phyloP scores from a whole-genome alignment of 2,888 invertebrate species.

The Macrosiphum euphorbiae region DNA sequence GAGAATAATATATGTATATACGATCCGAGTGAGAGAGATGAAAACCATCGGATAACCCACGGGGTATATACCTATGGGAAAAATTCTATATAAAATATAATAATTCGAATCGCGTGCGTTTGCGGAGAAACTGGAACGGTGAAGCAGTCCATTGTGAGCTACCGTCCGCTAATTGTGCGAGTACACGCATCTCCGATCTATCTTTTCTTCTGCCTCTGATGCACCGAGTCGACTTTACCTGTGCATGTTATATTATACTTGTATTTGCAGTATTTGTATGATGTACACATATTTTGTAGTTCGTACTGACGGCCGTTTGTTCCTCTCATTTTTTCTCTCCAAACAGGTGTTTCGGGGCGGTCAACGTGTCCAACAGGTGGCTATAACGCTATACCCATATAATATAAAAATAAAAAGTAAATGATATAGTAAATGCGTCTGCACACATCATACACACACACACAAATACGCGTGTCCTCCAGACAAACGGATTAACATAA shows the following conservation, averaged over 20 bases:
- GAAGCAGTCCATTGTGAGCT: constrained; percentile 41
- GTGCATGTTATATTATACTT: not conserved
- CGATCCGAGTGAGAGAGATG: not conserved
- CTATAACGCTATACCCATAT: not conserved
- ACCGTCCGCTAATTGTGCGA: constrained; percentile 50
- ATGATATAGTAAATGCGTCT: not conserved
- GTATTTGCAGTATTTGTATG: not conserved
- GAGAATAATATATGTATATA: not conserved
- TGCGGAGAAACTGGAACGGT: constrained; percentile 24
- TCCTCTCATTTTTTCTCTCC: constrained; percentile 28
- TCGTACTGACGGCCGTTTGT: not conserved
- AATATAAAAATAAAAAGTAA: not conserved
- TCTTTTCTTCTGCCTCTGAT: not conserved
- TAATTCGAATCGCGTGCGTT: constrained; percentile 45
- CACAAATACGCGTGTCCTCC: not conserved
- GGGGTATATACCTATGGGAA: not conserved
- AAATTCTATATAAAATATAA: not conserved
- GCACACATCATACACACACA: not conserved
- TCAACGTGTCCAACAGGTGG: constrained; percentile 40
- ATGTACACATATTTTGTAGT: not conserved
- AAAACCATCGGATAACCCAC: not conserved
- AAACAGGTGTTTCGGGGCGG: constrained; percentile 50
- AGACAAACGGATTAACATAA: constrained; percentile 28
- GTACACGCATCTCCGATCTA: constrained; percentile 49
- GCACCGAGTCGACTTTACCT: not conserved